Evolutionary conservation across 2,888 invertebrate species (phyloP), one percentile per base, ranked within the genome.

Genomic region (Serripes groenlandicus): DNA sequence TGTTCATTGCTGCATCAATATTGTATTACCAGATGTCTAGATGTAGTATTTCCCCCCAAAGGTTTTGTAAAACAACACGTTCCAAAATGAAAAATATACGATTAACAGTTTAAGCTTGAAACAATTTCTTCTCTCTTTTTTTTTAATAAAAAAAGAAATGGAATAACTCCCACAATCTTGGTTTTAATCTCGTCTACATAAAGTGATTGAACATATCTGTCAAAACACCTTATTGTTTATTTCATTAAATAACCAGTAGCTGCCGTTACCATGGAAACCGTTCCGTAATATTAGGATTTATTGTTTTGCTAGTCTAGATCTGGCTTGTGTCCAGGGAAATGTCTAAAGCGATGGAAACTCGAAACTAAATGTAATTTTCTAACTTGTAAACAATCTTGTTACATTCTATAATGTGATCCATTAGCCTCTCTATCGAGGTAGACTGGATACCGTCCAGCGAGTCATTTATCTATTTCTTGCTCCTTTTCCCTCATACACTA

Each of bases 201-300:
- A 78, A 76, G 74, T 84, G 80, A 84, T 81, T 78, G 80, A 84
- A 80, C 84, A 71, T 78, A 72, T 56, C 84, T 81, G 84, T 84
- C 84, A 75, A 84, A 84, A 84, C 75, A 84, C 84, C 84, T 84
- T 84, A 84, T 84, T 84, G 84, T 80, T 80, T 84, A 80, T 80
- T 84, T 84, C 84, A 81, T 84, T 84, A 84, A 84, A 84, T 84
- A 84, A 84, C 77, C 73, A 68, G 75, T 32, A 35, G 56, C 49
- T 75, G 28, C 54, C 58, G 84, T 81, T 49, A 15, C 78, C 71
- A 84, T 78, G 80, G 84, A 4, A 81, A 84, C 84, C 60, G 84
- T 84, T 84, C 84, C 77, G 84, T 84, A 80, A 84, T 84, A 84
- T 84, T 84, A 84, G 81, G 85, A 81, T 85, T 85, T 81, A 81